Evolutionary conservation across 1,140 invertebrate species (phyloP), one percentile per base, ranked within the genome.

Genomic region (Bradynema listronoti): DNA sequence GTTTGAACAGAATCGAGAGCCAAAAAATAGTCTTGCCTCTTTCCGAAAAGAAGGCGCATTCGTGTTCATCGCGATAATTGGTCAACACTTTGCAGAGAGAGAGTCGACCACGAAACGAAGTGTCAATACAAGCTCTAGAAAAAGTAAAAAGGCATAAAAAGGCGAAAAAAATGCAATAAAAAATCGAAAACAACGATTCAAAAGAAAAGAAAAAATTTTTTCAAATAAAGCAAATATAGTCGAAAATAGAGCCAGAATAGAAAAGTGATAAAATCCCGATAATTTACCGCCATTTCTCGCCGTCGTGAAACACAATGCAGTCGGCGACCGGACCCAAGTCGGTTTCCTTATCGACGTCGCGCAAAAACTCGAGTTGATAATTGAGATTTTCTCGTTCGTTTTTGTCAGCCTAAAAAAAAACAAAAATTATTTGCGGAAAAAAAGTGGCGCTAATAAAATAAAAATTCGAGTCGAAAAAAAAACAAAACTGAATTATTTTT

Each of bases 241-340:
- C n/a, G 7, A 9, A 11, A 47, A 9, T 6, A n/a, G n/a, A n/a
- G n/a, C n/a, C 41, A 5, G 9, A 5, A 56, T n/a, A n/a, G n/a
- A n/a, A n/a, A n/a, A n/a, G n/a, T 58, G 25, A 22, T 29, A 64
- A 29, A 16, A 9, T 9, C 9, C 9, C 6, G 5, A 16, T 1
- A 68, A 69, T 80, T 79, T 71, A 88, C 86, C 85, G 83, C 88
- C 88, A 87, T 67, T 84, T 83, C 50, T 83, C 64, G 56, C 89
- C 88, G 83, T 91, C 86, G 78, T 93, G 84, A 79, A 90, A 96
- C 9, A 96, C 84, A 53, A 98, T 82, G 82, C 90, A 91, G 79
- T 98, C 93, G 80, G 88, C 92, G 9, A 88, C 85, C 22, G 90
- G 90, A 24, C 91, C 89, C 54, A 85, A 76, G 80, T 95, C 90